Percentiles rank a stretch among this genome's conserved stretches.
These are phyloP conservation scores for Ammodramus savannarum DNA, from an alignment of 2,113 vertebrate species.

Conservation along the genomic window DNA sequence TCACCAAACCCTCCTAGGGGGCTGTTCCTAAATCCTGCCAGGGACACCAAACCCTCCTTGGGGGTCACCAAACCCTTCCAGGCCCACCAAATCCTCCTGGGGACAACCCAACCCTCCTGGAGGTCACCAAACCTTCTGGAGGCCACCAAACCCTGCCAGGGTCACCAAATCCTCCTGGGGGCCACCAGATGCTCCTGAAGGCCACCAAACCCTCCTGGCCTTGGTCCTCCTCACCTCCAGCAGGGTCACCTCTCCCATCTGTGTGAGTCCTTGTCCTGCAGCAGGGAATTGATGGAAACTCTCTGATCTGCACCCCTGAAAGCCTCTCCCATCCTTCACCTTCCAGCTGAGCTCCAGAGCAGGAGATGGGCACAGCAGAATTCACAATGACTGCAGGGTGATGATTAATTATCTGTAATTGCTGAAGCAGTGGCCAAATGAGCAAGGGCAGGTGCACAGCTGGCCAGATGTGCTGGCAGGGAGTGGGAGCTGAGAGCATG, in stretches of 20 bases:
- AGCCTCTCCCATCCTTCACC: background rate
- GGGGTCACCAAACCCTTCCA: too few relatives aligned
- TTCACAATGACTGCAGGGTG: background rate
- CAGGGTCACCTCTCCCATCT: accelerated
- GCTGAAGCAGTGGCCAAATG: background rate
- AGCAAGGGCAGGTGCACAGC: background rate
- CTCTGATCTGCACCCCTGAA: background rate
- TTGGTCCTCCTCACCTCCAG: background rate
- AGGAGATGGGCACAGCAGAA: background rate
- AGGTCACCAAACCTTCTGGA: too few relatives aligned
- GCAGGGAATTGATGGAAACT: background rate
- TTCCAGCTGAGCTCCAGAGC: background rate
- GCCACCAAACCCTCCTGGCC: background rate
- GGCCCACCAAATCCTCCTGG: too few relatives aligned
- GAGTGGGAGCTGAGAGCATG: background rate
- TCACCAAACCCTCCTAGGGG: too few relatives aligned
- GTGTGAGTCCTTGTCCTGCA: accelerated
- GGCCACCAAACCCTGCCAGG: too few relatives aligned
- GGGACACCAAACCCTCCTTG: too few relatives aligned
- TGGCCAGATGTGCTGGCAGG: background rate
- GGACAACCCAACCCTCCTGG: too few relatives aligned
- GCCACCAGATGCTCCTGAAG: too few relatives aligned
- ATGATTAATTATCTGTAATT: background rate
- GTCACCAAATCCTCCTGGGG: too few relatives aligned
- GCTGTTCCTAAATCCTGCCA: too few relatives aligned